Evolutionary conservation across 1,140 invertebrate species (phyloP).

Genomic region (Oreohelix idahoensis): DNA sequence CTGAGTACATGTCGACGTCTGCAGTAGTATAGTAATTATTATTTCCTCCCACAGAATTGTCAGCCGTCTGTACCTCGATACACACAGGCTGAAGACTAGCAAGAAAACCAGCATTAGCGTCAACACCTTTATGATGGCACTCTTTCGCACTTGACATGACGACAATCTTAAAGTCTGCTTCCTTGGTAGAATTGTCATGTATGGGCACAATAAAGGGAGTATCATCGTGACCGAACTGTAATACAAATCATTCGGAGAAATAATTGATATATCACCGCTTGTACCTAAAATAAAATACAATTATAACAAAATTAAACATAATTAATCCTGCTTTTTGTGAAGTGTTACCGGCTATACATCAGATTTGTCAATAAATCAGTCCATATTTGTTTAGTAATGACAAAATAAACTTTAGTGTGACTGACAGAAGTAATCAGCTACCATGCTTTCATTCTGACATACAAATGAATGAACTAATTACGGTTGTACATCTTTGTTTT

Average conservation of each 20-base stretch:
- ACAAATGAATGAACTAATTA: no score
- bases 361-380: no score
- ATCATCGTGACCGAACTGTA: background rate
- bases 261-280: no score
- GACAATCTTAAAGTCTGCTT: background rate
- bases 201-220: background rate
- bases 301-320: no score
- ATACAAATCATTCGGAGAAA: background rate
- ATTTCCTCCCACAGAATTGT: background rate
- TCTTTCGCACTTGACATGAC: background rate
- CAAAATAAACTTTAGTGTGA: no score
- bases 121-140: background rate
- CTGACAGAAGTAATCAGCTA: no score
- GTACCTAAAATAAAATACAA: no score
- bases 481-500: no score
- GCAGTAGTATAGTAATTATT: background rate
- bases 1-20: background rate
- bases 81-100: background rate
- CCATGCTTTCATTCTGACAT: no score
- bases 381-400: no score
- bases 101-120: background rate
- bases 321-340: no score
- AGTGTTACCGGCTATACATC: no score
- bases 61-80: background rate
- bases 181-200: background rate